Evolutionary conservation across 2,797 vertebrate genomes (phyloP), one percentile per base, ranked within the genome.

Genomic region (Gastrophryne carolinensis): DNA sequence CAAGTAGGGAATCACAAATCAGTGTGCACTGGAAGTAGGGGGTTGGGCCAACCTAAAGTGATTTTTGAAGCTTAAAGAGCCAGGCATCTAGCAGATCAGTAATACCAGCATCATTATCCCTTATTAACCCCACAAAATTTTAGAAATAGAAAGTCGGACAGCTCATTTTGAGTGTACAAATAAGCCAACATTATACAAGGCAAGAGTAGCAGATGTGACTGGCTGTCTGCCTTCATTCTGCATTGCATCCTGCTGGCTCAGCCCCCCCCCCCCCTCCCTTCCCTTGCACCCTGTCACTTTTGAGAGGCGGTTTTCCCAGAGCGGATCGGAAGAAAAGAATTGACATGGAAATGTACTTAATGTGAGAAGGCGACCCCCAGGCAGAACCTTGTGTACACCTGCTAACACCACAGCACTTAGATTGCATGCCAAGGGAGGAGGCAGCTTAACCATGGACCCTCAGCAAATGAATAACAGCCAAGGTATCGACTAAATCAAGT

Each of bases 271-370:
- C 29, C 13, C 66, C 32, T 9, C 35, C 58, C 37, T 23, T 17
- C 66, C 32, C 13, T 27, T 61, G 53, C 50, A 27, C 58, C 58
- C 56, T 54, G 73, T 52, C 66, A 64, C 67, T 58, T 70, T 21
- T 58, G 65, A 1, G 17, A 35, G 52, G 30, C 1, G 60, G 21
- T 52, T 78, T 72, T 78, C 67, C 67, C 61, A 72, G 60, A 30
- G 60, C 68, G 37, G 67, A 72, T 78, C 75, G 39, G 60, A 72
- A 66, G 61, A 35, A 63, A 60, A 72, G n/a, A 72, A 78, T 72
- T 78, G 75, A 78, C 75, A 78, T 17, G 68, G 75, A 78, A 78
- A 78, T 72, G 75, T 78, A 78, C 67, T 72, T 78, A 78, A 72
- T 65, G 52, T 52, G 47, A 53, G 58, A 29, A 72, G 67, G 67